Evolutionary conservation across 2,797 vertebrate genomes (phyloP).

Genomic region (Halcyon leucocephala): DNA sequence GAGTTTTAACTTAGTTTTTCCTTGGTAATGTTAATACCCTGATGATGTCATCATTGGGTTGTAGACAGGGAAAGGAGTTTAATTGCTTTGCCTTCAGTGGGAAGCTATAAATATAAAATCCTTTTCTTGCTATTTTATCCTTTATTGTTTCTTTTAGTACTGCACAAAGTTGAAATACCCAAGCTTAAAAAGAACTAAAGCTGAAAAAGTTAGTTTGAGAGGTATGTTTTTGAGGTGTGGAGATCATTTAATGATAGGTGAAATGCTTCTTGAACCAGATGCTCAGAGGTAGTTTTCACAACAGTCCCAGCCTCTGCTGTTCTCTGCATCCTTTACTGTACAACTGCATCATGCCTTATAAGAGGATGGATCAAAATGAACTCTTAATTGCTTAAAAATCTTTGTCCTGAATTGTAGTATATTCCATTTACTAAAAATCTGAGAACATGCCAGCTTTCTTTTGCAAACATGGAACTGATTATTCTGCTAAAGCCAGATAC

Average conservation of each 20-base stretch:
- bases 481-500: not conserved
- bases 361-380: not conserved
- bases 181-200: not conserved
- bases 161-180: not conserved
- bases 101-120: not conserved
- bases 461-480: not conserved
- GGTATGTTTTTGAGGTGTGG: not conserved
- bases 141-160: not conserved
- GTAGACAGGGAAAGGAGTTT: not conserved
- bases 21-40: not conserved
- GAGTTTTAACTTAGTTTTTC: constrained; percentile 20
- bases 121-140: not conserved
- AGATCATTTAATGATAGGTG: not conserved
- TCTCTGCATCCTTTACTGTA: not conserved
- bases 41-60: not conserved
- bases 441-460: not conserved
- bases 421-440: not conserved
- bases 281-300: not conserved
- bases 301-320: not conserved
- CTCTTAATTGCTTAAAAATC: not conserved
- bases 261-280: not conserved
- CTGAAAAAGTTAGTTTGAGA: not conserved
- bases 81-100: not conserved
- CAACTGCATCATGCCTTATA: not conserved
- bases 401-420: not conserved